Evolutionary conservation across 2,797 vertebrate genomes (phyloP), one percentile per base, ranked within the genome.

Genomic region (Staurois parvus): DNA sequence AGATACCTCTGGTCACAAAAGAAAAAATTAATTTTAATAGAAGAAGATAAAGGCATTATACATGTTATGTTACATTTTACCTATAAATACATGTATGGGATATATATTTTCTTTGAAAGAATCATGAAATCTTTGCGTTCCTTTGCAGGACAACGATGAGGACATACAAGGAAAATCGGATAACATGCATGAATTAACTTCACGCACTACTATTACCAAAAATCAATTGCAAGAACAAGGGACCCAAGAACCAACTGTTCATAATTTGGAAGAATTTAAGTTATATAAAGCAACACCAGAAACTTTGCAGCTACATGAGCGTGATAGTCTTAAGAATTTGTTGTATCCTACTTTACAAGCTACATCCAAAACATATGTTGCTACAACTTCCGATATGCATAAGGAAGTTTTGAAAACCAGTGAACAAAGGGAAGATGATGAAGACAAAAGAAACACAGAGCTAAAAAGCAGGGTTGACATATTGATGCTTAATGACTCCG

Each of bases 201-300:
- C 91, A 81, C 90, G 88, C 79, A 90, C 88, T 92, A 91, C 92
- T 12, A 91, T 89, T 89, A 76, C 75, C 82, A 79, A 91, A 83
- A 94, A 92, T 79, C 92, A 94, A 72, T 91, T 93, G 87, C 89
- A 89, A 74, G 93, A 83, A 83, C 93, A 92, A 87, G 92, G 91
- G 83, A 89, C 91, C 56, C 92, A 89, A 32, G 81, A 91, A 89
- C 91, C 93, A 74, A 94, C 93, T 29, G 89, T 93, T 85, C 91
- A 88, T 87, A 94, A 92, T 84, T 89, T 75, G 77, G 88, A 88
- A 90, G 91, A 78, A 40, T 90, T 90, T 67, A 89, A 91, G 81
- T 84, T 81, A 74, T 88, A 67, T 52, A 92, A 91, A 88, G 88
- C 90, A 72, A 90, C 92, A 91, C 90, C 87, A 66, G 89, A 78